phyloP scores from a whole-genome alignment of 2,888 invertebrate genomes.

The Lasioglossum villosulum region DNA sequence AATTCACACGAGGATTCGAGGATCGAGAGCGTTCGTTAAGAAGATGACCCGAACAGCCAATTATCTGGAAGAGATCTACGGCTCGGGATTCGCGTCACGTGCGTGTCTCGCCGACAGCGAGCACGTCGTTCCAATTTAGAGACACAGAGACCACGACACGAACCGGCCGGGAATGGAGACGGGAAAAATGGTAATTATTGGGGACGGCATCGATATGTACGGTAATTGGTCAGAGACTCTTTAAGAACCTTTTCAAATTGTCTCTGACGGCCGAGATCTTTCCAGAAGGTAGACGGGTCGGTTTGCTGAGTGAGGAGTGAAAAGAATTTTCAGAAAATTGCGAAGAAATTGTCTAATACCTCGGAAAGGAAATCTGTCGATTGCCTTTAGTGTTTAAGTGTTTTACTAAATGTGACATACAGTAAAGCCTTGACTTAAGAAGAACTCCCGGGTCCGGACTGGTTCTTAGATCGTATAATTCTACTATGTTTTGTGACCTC shows the following conservation, averaged over 20 bases:
- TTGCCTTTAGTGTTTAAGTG: no score
- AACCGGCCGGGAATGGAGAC: constrained; percentile 33
- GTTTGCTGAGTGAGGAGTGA: no score
- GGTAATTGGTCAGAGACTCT: neutral
- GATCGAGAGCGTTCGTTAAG: constrained; percentile 24
- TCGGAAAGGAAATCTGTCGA: no score
- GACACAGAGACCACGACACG: constrained; percentile 42
- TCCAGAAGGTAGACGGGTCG: neutral
- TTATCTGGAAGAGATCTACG: constrained; percentile 42
- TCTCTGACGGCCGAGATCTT: neutral
- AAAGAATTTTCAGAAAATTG: no score
- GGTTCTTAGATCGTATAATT: no score
- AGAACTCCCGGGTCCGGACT: no score
- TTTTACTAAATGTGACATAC: no score
- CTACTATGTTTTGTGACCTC: no score
- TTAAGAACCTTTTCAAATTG: neutral
- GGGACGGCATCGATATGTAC: constrained; percentile 22
- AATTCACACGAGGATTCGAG: constrained; percentile 18
- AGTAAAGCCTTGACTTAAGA: no score
- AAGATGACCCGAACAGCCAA: constrained; percentile 61
- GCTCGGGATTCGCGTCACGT: constrained; percentile 58
- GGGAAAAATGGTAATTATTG: constrained; percentile 30
- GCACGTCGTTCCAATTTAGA: constrained; percentile 63
- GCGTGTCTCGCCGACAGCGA: constrained; percentile 45
- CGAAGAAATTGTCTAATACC: no score